Evolutionary conservation across 2,888 invertebrate genomes (phyloP).

Genomic region (Lordiphosa fenestrarum): DNA sequence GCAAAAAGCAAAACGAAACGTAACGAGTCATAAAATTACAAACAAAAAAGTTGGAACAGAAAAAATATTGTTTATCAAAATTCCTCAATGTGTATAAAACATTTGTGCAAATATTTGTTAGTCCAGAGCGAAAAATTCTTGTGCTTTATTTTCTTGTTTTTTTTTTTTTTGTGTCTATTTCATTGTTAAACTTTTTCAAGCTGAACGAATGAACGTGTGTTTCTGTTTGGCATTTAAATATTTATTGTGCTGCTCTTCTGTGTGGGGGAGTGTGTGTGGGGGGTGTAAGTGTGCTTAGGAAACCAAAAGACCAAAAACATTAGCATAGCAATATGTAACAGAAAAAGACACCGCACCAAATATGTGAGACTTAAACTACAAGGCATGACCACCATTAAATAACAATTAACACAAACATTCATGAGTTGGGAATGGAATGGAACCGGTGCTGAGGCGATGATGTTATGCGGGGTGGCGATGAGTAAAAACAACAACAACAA

Average conservation of each 20-base stretch:
- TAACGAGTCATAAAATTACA: slow-evolving; percentile 18
- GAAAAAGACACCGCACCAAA: slow-evolving; percentile 45
- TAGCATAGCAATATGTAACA: slow-evolving; percentile 9
- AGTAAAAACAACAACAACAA: neutral
- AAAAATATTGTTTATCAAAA: slow-evolving; percentile 21
- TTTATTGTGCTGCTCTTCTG: slow-evolving; percentile 71
- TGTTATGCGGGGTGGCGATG: neutral
- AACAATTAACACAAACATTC: slow-evolving; percentile 56
- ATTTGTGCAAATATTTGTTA: slow-evolving; percentile 74
- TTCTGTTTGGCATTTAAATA: slow-evolving; percentile 48
- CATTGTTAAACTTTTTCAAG: slow-evolving; percentile 58
- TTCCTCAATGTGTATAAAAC: slow-evolving; percentile 50
- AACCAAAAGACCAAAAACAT: slow-evolving; percentile 34
- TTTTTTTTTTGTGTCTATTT: slow-evolving; percentile 26
- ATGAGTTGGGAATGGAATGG: slow-evolving; percentile 10
- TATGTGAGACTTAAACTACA: slow-evolving; percentile 51
- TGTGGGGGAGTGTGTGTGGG: slow-evolving; percentile 28
- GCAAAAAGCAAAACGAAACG: slow-evolving; percentile 31
- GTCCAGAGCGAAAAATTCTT: slow-evolving; percentile 36
- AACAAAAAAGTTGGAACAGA: slow-evolving; percentile 4
- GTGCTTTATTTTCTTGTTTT: slow-evolving; percentile 9
- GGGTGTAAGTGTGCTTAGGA: slow-evolving; percentile 34
- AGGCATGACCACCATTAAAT: slow-evolving; percentile 50
- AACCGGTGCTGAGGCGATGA: slow-evolving; percentile 4
- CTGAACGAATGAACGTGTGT: slow-evolving; percentile 38